Base-by-base conservation (phyloP, 2,888 invertebrate genomes). In the Agapostemon virescens region DNA sequence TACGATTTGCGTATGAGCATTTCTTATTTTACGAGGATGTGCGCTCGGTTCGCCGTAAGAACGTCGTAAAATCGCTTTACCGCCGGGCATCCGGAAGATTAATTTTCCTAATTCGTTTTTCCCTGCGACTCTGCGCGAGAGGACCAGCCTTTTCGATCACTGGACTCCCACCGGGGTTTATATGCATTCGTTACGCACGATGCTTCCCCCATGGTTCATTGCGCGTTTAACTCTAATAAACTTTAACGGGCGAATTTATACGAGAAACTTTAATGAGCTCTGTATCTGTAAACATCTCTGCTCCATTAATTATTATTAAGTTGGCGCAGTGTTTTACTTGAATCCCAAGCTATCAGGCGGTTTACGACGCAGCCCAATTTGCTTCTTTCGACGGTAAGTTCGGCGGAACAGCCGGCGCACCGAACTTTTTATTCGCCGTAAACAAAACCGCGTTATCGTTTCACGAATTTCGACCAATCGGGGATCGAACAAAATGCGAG, bases 21-120 rank as follows among this genome's bases (percentile, higher is more conserved):
- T 64, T 26, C 23, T 64, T n/a, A 26, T 49, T 72, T 72, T 72
- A 72, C 23, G 71, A 36, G 30, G 5, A 17, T 23, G 33, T 20
- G 23, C 38, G 64, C 30, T 58, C 66, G 17, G 15, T 6, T 20
- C 17, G 17, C 5, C n/a, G 23, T 52, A 30, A 23, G 17, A 69
- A 38, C 17, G 17, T 13, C 20, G 20, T 69, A 69, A 69, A 69
- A 38, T 69, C 23, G 23, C 6, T 69, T 55, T 38, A 69, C 36
- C 11, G 9, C 23, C 20, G 55, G 38, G 38, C 36, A 40, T 20
- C 26, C 11, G 42, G 13, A 20, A 26, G 36, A 69, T 69, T 52
- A 26, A 55, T 55, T 23, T 45, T 30, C 45, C 68, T 68, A 49
- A 68, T 68, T 42, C 13, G 33, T 68, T 9, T n/a, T 13, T 2